A percentile compares a stretch with the other conserved stretches of the same genome.
phyloP scores from a whole-genome alignment of 2,797 vertebrate genomes.

The Characodon lateralis region DNA sequence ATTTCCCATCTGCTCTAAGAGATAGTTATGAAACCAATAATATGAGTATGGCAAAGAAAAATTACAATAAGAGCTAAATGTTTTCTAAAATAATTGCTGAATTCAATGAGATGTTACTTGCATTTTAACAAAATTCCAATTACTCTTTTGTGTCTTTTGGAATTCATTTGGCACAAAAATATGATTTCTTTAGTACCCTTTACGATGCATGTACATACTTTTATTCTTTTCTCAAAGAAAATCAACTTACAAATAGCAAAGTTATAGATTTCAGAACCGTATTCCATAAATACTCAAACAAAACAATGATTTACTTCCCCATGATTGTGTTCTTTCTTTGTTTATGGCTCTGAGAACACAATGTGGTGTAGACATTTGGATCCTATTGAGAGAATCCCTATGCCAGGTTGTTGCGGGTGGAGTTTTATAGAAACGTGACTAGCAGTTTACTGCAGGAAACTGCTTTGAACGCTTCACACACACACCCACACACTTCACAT shows the following conservation, averaged over 20 bases:
- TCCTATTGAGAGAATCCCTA: background rate
- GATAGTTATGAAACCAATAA: background rate
- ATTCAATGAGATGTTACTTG: background rate
- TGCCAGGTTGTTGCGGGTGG: constrained; percentile 13
- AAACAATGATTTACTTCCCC: background rate
- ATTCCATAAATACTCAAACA: background rate
- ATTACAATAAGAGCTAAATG: background rate
- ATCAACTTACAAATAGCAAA: background rate
- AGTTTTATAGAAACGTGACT: constrained; percentile 18
- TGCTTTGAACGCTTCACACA: constrained; percentile 13
- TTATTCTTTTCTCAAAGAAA: background rate
- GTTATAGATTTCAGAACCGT: background rate
- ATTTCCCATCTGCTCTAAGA: background rate
- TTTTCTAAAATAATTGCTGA: background rate
- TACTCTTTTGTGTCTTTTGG: background rate
- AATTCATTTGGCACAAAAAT: background rate
- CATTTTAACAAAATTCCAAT: background rate
- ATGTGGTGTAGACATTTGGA: background rate
- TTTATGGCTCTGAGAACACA: background rate
- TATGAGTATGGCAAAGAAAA: background rate
- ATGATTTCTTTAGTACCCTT: background rate
- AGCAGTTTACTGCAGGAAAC: constrained; percentile 19
- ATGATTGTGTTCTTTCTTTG: background rate
- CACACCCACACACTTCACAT: constrained; percentile 44
- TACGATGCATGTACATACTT: background rate